Evolutionary conservation across 2,113 vertebrate genomes (phyloP), one percentile per base, ranked within the genome.

Genomic region (Myocastor coypus): DNA sequence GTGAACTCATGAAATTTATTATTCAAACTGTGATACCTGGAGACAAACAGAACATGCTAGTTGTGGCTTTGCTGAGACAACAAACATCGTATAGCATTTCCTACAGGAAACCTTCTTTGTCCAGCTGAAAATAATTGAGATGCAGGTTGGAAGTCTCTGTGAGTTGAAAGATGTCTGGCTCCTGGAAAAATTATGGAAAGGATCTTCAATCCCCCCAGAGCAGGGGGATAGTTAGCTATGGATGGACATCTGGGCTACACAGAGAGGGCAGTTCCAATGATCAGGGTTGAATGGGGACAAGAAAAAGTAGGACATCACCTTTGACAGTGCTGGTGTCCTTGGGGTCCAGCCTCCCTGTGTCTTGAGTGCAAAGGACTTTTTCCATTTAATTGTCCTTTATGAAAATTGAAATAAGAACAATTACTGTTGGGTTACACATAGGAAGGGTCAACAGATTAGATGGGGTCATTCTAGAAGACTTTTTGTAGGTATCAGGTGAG

Each of bases 391-490:
- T 69, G 40, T 77, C 57, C 8, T 88, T 91, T 80, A 40, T 57
- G 37, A 91, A 82, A 78, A 89, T 42, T 61, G 37, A 80, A 91
- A 71, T 57, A 42, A 66, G 5, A 86, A 61, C 69, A 94, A 91
- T 73, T 57, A 55, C n/a, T 61, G 61, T 20, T 9, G 59, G 59
- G 42, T n/a, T 69, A 40, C 22, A 32, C 20, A 55, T 16, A 46
- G 24, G 40, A 55, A 87, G 7, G 2, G 40, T 32, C 37, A 66
- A 30, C 59, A 61, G 19, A 16, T 34, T 66, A 22, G 34, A 3
- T 28, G 22, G 22, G 16, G 28, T 7, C 7, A 34, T 68, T 66
- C 71, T 63, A 69, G 87, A 84, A 82, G 28, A 77, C 3, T 37
- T 28, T 78, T 52, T 59, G 42, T 63, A 57, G 61, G 68, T 42